Conservation (phyloP, 2,888 invertebrate genomes). For the Pilophorus perplexus region DNA sequence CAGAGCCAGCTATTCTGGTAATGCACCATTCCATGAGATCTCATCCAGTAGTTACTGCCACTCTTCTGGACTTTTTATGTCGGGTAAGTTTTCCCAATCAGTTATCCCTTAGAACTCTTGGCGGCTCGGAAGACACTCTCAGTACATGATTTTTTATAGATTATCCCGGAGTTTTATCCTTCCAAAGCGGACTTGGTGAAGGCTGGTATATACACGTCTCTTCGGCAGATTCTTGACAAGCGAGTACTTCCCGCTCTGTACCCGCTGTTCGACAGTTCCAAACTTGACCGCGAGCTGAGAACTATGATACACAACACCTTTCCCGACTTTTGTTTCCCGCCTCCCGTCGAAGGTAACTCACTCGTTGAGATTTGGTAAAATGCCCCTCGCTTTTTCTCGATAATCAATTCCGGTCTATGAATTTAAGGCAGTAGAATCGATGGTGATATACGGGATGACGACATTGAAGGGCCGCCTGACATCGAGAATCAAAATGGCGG, state of each 20-base stretch:
- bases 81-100: constrained; percentile 57
- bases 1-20: constrained; percentile 86
- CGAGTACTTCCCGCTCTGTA: constrained; percentile 82
- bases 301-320: constrained; percentile 86
- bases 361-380: not conserved
- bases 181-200: constrained; percentile 73
- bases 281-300: constrained; percentile 78
- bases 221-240: constrained; percentile 85
- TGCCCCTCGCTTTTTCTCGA: no score
- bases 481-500: constrained; percentile 53
- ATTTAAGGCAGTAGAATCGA: constrained; percentile 46
- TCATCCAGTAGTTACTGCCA: constrained; percentile 86
- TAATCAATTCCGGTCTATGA: no score
- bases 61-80: constrained; percentile 85
- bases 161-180: constrained; percentile 84
- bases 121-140: constrained; percentile 44
- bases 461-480: constrained; percentile 44
- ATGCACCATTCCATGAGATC: constrained; percentile 92
- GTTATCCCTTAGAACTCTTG: constrained; percentile 49
- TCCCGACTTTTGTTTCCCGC: constrained; percentile 76
- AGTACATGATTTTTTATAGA: constrained; percentile 57
- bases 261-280: constrained; percentile 83
- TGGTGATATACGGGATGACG: constrained; percentile 45
- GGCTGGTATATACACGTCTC: constrained; percentile 76
- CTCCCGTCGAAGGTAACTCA: constrained; percentile 57